These are phyloP conservation scores for Megalops cyprinoides DNA, from an alignment of 2,797 vertebrate genomes.

Conservation along the genomic window DNA sequence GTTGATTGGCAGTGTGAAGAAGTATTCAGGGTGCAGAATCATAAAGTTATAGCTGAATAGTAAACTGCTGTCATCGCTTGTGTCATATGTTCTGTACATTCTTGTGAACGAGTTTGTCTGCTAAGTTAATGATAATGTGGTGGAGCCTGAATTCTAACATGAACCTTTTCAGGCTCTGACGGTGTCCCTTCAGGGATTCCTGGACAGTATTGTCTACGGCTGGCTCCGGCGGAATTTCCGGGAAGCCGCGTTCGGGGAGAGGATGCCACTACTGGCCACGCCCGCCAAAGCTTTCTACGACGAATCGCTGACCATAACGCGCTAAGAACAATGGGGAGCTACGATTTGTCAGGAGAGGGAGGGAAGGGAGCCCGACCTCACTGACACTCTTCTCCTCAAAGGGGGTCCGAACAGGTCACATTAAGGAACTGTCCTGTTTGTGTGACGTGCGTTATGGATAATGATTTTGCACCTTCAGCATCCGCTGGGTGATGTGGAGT, in stretches of 20 bases:
- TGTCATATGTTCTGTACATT: not conserved
- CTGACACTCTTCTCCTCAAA: not conserved
- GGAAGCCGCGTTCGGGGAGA: conserved; percentile 63
- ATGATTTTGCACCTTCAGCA: too few relatives aligned
- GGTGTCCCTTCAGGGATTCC: conserved; percentile 78
- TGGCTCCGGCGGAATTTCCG: conserved; percentile 80
- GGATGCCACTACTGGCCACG: conserved; percentile 48
- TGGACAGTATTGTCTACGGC: conserved; percentile 80
- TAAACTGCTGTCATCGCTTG: not conserved
- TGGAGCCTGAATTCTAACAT: too few relatives aligned
- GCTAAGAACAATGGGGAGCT: not conserved
- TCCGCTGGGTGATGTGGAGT: not conserved
- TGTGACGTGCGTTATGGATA: not conserved
- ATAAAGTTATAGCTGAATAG: too few relatives aligned
- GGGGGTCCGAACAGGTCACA: not conserved
- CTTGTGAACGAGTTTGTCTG: not conserved
- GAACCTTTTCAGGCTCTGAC: conserved; percentile 65
- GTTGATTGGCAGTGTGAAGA: not conserved
- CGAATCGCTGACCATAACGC: conserved; percentile 59
- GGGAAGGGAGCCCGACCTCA: not conserved
- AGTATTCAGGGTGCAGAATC: not conserved
- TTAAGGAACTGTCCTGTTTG: not conserved
- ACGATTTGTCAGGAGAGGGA: not conserved
- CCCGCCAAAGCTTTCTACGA: conserved; percentile 67
- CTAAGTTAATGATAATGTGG: not conserved